These are phyloP conservation scores for Menidia menidia DNA, from an alignment of 2,797 vertebrate species.

Conservation along the genomic window DNA sequence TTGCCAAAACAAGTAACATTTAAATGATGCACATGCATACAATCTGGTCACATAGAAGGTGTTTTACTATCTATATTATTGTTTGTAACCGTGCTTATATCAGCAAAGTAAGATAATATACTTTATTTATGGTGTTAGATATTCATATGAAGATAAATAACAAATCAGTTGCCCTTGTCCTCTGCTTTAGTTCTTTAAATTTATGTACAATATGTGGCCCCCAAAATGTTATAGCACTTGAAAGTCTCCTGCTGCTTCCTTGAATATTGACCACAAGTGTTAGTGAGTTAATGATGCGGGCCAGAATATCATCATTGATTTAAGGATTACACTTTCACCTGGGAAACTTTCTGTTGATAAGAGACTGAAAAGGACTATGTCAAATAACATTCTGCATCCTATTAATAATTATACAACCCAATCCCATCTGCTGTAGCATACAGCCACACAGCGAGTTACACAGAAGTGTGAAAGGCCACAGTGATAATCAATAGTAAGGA, in stretches of 20 bases:
- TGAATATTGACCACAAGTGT: too few relatives aligned
- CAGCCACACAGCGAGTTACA: conserved; percentile 1
- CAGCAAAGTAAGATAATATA: too few relatives aligned
- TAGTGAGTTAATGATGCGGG: neutral
- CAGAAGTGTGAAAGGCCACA: neutral
- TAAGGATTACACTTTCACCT: conserved; percentile 33
- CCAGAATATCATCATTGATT: conserved; percentile 21
- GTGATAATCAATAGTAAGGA: conserved; percentile 20
- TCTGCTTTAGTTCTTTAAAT: neutral
- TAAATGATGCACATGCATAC: too few relatives aligned
- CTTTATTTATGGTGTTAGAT: neutral
- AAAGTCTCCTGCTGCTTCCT: neutral
- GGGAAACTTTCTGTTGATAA: conserved; percentile 25
- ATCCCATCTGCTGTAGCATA: conserved; percentile 12
- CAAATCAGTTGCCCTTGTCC: neutral
- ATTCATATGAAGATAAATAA: neutral
- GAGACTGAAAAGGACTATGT: conserved; percentile 42
- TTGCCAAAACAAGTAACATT: too few relatives aligned
- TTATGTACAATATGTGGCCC: neutral
- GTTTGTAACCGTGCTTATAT: too few relatives aligned
- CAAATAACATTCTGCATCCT: conserved; percentile 11
- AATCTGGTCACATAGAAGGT: too few relatives aligned
- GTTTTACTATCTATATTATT: too few relatives aligned
- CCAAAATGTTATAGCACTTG: neutral
- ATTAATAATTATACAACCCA: conserved; percentile 30